Evolutionary conservation across 2,888 invertebrate species (phyloP), one percentile per base, ranked within the genome.

Genomic region (Lamellibrachia columna): DNA sequence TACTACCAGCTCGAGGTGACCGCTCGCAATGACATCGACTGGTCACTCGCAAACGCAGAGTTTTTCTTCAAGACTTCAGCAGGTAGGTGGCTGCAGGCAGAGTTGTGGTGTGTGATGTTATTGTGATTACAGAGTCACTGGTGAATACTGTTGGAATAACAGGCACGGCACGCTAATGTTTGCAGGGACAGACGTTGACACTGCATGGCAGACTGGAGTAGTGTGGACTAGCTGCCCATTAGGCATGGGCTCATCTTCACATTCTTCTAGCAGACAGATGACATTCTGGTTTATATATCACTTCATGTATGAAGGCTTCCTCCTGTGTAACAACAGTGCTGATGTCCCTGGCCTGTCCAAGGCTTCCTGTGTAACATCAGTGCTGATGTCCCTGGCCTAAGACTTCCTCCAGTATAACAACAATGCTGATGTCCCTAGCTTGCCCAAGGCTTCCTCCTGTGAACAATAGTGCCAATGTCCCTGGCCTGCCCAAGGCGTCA

Each of bases 21-120:
- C 9, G 94, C 94, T 11, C 90, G 92, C 28, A 94, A 94, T 75
- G 93, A 94, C 93, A 93, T 94, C 15, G 94, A 93, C 53, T 93
- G 93, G 93, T 94, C 94, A 6, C 28, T 92, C 6, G 92, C 93
- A 0, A 93, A 93, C 92, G 92, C 93, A 3, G 93, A 94, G 92
- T 94, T 93, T 92, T 91, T 94, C 90, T 94, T 94, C 92, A 93
- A 55, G n/a, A 94, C 94, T 0, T 91, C 90, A 28, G 90, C 92
- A 90, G 94, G 93, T 94, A 58, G 90, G 93, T 75, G 22, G 75
- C 75, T 22, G 22, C 15, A 22, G 15, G 22, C 40, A 40, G 40
- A 40, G 40, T 40, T 40, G 40, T 40, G 40, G 1, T 40, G 3
- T 75, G 22, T 75, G 75, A 75, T 75, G 75, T 75, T 3, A 22